A percentile compares a stretch with the other conserved stretches of the same genome.
Evolutionary conservation across 2,113 vertebrate genomes (phyloP).

Genomic region (Eupsittula cactorum): DNA sequence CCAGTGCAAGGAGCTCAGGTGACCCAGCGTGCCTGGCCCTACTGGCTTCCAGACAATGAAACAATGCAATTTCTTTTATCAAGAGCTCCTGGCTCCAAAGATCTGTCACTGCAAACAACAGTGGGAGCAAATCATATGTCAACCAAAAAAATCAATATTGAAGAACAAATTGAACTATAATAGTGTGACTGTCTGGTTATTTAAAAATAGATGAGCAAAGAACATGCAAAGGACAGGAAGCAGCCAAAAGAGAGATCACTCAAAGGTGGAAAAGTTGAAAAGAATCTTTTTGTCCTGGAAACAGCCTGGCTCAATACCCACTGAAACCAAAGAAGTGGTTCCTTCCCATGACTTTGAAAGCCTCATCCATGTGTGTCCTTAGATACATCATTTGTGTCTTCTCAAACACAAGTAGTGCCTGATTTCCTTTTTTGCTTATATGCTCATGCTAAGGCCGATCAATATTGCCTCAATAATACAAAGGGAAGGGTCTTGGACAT

Average conservation of each 20-base stretch:
- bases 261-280: background rate
- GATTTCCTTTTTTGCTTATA: background rate
- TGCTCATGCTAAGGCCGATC: background rate
- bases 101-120: background rate
- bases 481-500: background rate
- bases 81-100: background rate
- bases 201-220: conserved; percentile 28
- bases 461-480: background rate
- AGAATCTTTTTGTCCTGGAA: background rate
- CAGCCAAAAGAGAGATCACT: background rate
- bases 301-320: background rate
- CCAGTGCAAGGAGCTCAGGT: background rate
- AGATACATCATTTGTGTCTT: background rate
- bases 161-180: conserved; percentile 27
- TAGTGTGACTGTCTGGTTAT: background rate
- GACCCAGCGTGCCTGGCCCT: background rate
- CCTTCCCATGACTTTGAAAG: background rate
- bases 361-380: background rate
- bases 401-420: background rate
- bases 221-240: conserved; percentile 2
- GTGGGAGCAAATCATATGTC: background rate
- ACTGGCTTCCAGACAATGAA: background rate
- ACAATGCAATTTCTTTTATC: background rate
- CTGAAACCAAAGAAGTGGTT: background rate
- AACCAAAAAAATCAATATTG: conserved; percentile 16